Conservation (phyloP, 2,797 vertebrate species). For the Chromobotia macracanthus region DNA sequence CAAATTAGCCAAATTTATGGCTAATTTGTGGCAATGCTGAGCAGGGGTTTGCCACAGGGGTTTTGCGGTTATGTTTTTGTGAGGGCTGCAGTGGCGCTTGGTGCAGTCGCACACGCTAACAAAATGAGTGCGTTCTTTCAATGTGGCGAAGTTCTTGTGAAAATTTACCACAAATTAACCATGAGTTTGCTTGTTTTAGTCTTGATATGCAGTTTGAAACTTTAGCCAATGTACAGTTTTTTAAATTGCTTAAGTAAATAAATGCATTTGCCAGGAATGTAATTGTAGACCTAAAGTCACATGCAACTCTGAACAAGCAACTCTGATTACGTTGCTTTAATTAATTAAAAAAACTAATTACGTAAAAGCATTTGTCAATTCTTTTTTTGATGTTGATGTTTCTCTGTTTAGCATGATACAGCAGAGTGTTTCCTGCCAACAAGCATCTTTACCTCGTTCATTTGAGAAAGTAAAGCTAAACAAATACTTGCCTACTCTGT, state of each 20-base stretch:
- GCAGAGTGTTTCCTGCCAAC: conserved; percentile 12
- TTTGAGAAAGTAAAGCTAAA: conserved; percentile 28
- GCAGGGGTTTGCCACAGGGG: not conserved
- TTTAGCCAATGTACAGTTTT: too few relatives aligned
- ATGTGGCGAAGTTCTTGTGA: not conserved
- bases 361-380: conserved; percentile 15
- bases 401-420: not conserved
- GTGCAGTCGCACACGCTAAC: not conserved
- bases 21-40: conserved; percentile 3
- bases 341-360: conserved; percentile 20
- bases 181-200: not conserved
- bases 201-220: not conserved
- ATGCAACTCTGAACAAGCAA: conserved; percentile 14
- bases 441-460: conserved; percentile 12
- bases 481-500: conserved; percentile 8
- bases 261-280: conserved; percentile 29
- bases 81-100: not conserved
- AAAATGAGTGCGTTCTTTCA: not conserved
- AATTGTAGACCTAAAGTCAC: conserved; percentile 9
- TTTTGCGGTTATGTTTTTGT: not conserved
- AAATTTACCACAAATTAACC: not conserved
- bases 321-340: too few relatives aligned
- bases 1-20: too few relatives aligned
- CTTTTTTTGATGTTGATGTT: not conserved
- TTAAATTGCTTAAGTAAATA: too few relatives aligned